Base-by-base conservation (phyloP, 2,888 invertebrate species). In the Amphiduros pacificus region DNA sequence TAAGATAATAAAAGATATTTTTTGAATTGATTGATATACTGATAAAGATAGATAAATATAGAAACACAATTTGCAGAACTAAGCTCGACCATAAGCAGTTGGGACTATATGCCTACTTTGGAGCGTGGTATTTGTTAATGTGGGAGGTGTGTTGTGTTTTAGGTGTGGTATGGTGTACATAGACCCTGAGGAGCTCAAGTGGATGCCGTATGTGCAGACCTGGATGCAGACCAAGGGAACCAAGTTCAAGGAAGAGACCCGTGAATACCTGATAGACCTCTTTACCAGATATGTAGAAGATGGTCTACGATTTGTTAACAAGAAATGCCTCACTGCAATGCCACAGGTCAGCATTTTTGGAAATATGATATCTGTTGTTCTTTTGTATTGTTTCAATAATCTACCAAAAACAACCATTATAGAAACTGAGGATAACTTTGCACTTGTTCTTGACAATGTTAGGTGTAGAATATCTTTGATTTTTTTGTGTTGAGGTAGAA, bases 111-210 rank as follows among this genome's bases (percentile, higher is more conserved):
- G n/a, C n/a, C n/a, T n/a, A n/a, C n/a, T n/a, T n/a, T n/a, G n/a
- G n/a, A n/a, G n/a, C n/a, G n/a, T n/a, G n/a, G n/a, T n/a, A n/a
- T n/a, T n/a, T n/a, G n/a, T n/a, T n/a, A n/a, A n/a, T n/a, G n/a
- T n/a, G n/a, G n/a, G n/a, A n/a, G n/a, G n/a, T n/a, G n/a, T n/a
- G n/a, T n/a, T n/a, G n/a, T n/a, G 6, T 51, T 51, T 22, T 56
- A 78, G 83, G 64, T 83, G 82, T 82, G 93, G 93, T 54, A 94
- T 94, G 93, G 93, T 94, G 1, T 94, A 92, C 79, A 88, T 94
- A 9, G 94, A 94, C 79, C 89, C 93, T 0, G 87, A 88, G 2
- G 93, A 93, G 74, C 84, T 94, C 53, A 89, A 90, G 55, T 93
- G 91, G 88, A 77, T 90, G 71, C 93, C 94, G 0, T 89, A 87